These are phyloP conservation scores for Eupithecia pulchellata DNA, from an alignment of 2,888 invertebrate species.

Conservation along the genomic window DNA sequence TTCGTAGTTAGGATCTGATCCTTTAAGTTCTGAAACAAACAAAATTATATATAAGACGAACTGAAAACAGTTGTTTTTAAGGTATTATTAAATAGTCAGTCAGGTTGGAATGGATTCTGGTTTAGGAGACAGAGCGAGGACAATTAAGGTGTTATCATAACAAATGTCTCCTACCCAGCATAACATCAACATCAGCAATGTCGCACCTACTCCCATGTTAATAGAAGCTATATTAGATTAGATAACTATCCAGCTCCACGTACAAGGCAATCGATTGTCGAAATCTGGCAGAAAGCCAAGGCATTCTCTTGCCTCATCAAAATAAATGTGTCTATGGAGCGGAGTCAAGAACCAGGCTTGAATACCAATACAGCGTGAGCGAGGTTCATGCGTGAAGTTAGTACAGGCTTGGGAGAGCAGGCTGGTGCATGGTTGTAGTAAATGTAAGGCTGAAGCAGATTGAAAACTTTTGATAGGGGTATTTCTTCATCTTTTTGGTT, in stretches of 20 bases:
- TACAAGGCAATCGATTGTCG: constrained; percentile 60
- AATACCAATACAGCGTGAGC: constrained; percentile 33
- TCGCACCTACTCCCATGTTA: constrained; percentile 22
- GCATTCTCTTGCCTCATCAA: constrained; percentile 59
- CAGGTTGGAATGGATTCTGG: not conserved
- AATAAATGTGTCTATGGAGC: constrained; percentile 57
- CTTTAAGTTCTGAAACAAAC: constrained; percentile 93
- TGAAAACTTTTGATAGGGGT: not conserved
- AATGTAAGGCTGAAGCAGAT: not conserved
- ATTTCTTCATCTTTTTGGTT: not conserved
- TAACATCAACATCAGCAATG: constrained; percentile 21
- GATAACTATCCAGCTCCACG: constrained; percentile 34
- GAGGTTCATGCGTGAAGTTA: constrained; percentile 2
- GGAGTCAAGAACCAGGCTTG: constrained; percentile 50
- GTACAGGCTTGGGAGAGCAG: not conserved
- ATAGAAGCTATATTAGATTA: constrained; percentile 36
- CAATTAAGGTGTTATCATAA: constrained; percentile 14
- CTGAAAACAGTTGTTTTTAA: not conserved
- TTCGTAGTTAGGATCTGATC: constrained; percentile 97
- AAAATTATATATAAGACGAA: constrained; percentile 23
- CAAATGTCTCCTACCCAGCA: constrained; percentile 9
- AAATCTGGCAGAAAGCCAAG: constrained; percentile 61
- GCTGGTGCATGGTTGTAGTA: not conserved
- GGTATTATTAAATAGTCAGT: not conserved
- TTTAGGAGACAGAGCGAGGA: not conserved